phyloP scores from a whole-genome alignment of 2,797 vertebrate genomes.

The Lepidocolaptes lacrymiger region DNA sequence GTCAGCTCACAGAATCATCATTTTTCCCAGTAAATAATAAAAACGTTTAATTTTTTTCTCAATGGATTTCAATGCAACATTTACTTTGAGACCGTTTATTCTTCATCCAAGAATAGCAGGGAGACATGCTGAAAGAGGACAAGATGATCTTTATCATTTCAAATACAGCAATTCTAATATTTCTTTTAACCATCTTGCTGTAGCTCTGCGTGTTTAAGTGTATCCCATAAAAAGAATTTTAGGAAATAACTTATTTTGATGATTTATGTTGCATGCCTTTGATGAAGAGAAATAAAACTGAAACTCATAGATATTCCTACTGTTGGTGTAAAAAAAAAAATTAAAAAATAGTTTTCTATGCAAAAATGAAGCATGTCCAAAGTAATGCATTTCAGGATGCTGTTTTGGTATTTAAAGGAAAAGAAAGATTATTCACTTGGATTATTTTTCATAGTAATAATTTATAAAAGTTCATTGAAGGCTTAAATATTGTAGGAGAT shows the following conservation, averaged over 20 bases:
- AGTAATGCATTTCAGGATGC: neutral
- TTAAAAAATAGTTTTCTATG: neutral
- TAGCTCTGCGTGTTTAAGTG: neutral
- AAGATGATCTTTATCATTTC: constrained; percentile 52
- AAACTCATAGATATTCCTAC: neutral
- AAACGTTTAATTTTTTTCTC: constrained; percentile 49
- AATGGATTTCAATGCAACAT: constrained; percentile 53
- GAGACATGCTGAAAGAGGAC: neutral
- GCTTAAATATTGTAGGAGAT: neutral
- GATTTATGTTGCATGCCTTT: neutral
- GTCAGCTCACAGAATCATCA: constrained; percentile 20
- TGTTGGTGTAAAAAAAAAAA: neutral
- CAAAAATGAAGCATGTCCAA: neutral
- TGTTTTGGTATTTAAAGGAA: neutral
- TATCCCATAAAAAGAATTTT: neutral
- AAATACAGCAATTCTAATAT: neutral
- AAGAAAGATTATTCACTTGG: neutral
- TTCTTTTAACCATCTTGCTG: neutral
- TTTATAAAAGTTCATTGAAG: neutral
- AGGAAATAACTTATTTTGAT: neutral
- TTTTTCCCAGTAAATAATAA: constrained; percentile 59
- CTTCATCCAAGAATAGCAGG: constrained; percentile 59
- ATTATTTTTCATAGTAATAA: neutral
- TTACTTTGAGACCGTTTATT: constrained; percentile 38
- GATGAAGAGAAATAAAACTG: neutral